Conservation (phyloP, 2,888 invertebrate species). For the Polia nebulosa region DNA sequence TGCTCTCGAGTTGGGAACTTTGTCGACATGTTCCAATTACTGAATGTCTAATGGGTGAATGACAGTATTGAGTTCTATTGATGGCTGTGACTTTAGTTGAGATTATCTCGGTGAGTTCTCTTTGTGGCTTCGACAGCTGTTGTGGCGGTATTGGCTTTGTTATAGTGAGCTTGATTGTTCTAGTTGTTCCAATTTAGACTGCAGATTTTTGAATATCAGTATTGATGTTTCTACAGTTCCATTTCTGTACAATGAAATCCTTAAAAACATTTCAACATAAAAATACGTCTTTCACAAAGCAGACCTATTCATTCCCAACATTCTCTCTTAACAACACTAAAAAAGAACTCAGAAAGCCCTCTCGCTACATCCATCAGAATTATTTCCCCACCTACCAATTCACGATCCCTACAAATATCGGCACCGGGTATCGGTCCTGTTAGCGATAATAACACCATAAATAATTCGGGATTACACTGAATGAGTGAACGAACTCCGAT, state of each 20-base stretch:
- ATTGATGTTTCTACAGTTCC: no score
- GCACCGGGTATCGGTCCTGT: constrained; percentile 44
- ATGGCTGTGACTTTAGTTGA: constrained; percentile 21
- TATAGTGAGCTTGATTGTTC: neutral
- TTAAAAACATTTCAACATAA: neutral
- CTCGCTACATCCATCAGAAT: constrained; percentile 51
- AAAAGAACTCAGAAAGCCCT: constrained; percentile 16
- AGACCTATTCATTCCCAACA: neutral
- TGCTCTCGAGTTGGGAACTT: constrained; percentile 59
- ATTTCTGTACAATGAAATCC: neutral
- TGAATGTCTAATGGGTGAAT: constrained; percentile 54
- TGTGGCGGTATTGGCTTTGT: neutral
- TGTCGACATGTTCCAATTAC: constrained; percentile 67
- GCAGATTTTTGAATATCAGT: neutral
- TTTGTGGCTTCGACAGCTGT: constrained; percentile 35
- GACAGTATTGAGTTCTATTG: constrained; percentile 50
- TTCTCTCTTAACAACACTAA: constrained; percentile 9
- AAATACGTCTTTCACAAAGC: neutral
- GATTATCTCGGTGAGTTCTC: constrained; percentile 14
- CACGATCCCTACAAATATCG: constrained; percentile 40
- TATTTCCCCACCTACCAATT: constrained; percentile 44
- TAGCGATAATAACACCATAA: constrained; percentile 61
- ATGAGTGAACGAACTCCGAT: constrained; percentile 47
- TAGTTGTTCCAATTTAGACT: neutral
- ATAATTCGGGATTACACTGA: constrained; percentile 57